phyloP scores from a whole-genome alignment of 1,140 invertebrate genomes.

The Triops longicaudatus region DNA sequence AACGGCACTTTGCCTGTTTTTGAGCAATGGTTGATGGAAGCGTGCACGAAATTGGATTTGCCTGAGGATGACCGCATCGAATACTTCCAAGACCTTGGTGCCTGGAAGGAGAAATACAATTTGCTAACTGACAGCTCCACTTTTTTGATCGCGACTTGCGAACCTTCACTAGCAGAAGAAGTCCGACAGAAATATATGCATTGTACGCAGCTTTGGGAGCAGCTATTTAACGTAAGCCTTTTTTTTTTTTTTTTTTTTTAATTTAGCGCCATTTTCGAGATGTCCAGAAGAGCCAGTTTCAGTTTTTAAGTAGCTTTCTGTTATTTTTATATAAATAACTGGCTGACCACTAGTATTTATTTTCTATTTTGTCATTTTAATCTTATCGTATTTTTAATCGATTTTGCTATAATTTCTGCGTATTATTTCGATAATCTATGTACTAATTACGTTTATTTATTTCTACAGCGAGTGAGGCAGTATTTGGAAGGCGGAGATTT shows the following conservation, averaged over 20 bases:
- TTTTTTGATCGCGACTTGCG: conserved; percentile 78
- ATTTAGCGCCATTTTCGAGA: background rate
- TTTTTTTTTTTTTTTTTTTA: background rate
- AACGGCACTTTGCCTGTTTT: conserved; percentile 61
- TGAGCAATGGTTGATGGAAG: conserved; percentile 66
- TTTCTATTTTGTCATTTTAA: too few species aligned
- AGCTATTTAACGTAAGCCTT: conserved; percentile 55
- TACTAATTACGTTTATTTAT: too few species aligned
- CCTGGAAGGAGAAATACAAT: conserved; percentile 82
- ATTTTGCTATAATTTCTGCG: too few species aligned
- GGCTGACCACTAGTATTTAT: too few species aligned
- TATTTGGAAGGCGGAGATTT: conserved; percentile 84
- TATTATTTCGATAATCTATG: too few species aligned
- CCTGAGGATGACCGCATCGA: conserved; percentile 78
- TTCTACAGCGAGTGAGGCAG: conserved; percentile 55
- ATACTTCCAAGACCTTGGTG: conserved; percentile 67
- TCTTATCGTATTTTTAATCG: too few species aligned
- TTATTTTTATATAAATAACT: too few species aligned
- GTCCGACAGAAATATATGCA: conserved; percentile 62
- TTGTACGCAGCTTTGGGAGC: conserved; percentile 68
- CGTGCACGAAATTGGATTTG: conserved; percentile 62
- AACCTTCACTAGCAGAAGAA: conserved; percentile 64
- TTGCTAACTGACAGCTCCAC: conserved; percentile 72
- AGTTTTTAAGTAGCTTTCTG: too few species aligned
- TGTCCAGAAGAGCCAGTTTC: background rate